Evolutionary conservation across 2,113 vertebrate genomes (phyloP), one percentile per base, ranked within the genome.

Genomic region (Aegotheles bennettii): DNA sequence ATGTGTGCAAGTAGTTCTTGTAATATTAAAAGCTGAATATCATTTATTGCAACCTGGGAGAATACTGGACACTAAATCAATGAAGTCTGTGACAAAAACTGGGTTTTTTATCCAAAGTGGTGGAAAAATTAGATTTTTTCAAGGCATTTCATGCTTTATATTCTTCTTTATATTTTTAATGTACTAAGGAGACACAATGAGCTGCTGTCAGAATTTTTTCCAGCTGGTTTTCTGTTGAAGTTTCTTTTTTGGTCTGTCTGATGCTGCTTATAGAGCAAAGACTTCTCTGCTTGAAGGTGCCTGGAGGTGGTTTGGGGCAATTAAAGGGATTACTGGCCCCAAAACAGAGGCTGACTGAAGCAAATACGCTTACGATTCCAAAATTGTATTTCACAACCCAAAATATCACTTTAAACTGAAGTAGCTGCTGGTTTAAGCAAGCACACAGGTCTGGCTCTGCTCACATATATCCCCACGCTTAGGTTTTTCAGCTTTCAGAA

Each of bases 381-480:
- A 36, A 16, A 31, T 68, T 76, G 63, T 69, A n/a, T 84, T 94
- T 92, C 33, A 54, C 29, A 70, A 45, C 21, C 42, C 33, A 2
- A 42, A 77, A 7, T 53, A 35, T 28, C 45, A 36, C 53, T 33
- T 75, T 77, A 36, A 90, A 43, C 26, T 92, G 23, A 73, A 94
- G 35, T 50, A 89, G 64, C 28, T 80, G 54, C 67, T 89, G 68
- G 29, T 60, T 57, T 79, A 85, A 83, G 67, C 21, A 33, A 38
- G 18, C 13, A 23, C 11, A 16, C 26, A 26, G 11, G 7, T 47
- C 47, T 78, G 70, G 31, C 43, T 87, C 47, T 50, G 65, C 38
- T 68, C 6, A 40, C 5, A 2, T 45, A 18, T 33, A 48, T 56
- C 7, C 6, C 16, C 61, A 35, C 0, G 0, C 47, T 80, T 35